Base-by-base conservation (phyloP, 2,797 vertebrate genomes). In the Molossus alvarezi region DNA sequence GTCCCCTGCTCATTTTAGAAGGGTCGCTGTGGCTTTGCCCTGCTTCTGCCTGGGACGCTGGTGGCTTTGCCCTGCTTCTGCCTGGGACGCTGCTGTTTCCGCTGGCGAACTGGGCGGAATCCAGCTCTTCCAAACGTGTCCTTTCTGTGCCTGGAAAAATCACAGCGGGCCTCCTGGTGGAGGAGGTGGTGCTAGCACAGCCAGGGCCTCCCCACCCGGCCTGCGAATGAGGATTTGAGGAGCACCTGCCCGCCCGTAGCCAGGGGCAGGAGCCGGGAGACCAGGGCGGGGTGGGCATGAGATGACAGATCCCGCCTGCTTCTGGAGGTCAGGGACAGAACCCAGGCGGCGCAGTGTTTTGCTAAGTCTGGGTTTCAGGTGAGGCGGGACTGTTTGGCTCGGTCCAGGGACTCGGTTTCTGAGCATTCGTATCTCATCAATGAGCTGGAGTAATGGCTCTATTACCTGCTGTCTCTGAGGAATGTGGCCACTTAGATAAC, bases 1-100 rank as follows among this genome's bases (percentile, higher is more conserved):
- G 55, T 84, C 79, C 33, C 2, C 21, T 51, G 79, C 83, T 72
- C 33, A 75, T 73, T 95, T 91, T 96, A 90, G 94, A 94, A 91
- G 53, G 73, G 45, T 71, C 87, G n/a, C 37, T 93, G 2, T 23
- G 1, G 57, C 88, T 89, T 85, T 77, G 69, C 75, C 51, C 3
- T 75, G 21, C 81, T 91, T 94, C 41, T 83, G 25, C 55, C 33
- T 37, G 65, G 69, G 29, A 41, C 6, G 41, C n/a, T n/a, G n/a
- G 2, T 23, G 1, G 57, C 88, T 89, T 85, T 77, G 69, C 75
- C 51, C 3, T 75, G 21, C 81, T 91, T 94, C 41, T 83, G 25
- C 55, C 33, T 37, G 65, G 69, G 29, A 45, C 6, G 41, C 33
- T n/a, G 73, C 48, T 83, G 9, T 93, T 94, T 96, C 82, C 51